Conservation (phyloP, 2,797 vertebrate species). For the Hydrophis major region DNA sequence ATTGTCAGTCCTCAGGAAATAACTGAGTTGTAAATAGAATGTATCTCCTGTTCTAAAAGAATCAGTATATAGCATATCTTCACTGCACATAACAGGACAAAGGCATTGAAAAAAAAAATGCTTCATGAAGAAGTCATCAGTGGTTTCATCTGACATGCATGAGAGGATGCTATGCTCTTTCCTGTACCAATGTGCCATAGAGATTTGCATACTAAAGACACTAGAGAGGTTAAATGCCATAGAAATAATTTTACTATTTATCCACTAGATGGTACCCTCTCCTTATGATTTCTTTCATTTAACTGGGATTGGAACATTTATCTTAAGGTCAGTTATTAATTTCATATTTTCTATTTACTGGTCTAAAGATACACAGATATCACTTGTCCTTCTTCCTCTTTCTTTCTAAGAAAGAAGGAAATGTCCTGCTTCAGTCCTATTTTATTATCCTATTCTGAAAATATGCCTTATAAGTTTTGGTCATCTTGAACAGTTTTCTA, state of each 20-base stretch:
- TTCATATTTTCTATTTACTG: constrained; percentile 8
- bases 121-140: constrained; percentile 29
- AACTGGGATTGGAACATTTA: constrained; percentile 30
- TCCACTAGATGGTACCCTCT: constrained; percentile 73
- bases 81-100: constrained; percentile 11
- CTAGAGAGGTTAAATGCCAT: constrained; percentile 48
- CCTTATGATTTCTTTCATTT: constrained; percentile 50
- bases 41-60: neutral
- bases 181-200: constrained; percentile 17
- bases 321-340: constrained; percentile 8
- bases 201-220: constrained; percentile 50
- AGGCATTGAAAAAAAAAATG: constrained; percentile 49
- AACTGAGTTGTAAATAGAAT: neutral
- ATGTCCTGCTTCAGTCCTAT: constrained; percentile 8
- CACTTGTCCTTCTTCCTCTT: neutral
- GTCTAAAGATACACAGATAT: neutral
- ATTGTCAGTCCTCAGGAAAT: neutral
- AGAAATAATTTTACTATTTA: constrained; percentile 45
- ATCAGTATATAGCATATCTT: neutral
- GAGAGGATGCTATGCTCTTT: neutral
- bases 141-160: constrained; percentile 47
- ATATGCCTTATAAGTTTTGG: neutral
- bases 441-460: neutral
- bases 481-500: neutral
- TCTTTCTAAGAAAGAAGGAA: neutral